Conservation (phyloP, 2,888 invertebrate species). For the Leptothorax acervorum region DNA sequence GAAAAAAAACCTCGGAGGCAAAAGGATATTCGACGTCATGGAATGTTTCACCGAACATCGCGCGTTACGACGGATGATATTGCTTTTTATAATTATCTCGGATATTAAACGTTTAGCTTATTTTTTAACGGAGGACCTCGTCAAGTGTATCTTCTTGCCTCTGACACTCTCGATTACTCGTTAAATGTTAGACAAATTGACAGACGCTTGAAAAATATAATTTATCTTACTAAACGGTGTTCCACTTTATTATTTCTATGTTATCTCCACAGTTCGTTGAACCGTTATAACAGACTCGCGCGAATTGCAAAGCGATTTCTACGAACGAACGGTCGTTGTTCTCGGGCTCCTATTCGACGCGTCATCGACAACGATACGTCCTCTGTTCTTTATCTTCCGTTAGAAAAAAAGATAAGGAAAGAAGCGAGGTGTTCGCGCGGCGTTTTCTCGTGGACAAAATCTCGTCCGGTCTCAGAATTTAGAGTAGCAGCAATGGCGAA, state of each 20-base stretch:
- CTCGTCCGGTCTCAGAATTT: slow-evolving; percentile 6
- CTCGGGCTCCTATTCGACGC: neutral
- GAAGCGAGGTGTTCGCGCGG: neutral
- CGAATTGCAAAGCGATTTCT: neutral
- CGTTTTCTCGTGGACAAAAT: neutral
- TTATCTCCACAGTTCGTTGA: slow-evolving; percentile 7
- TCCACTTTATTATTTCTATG: slow-evolving; percentile 18
- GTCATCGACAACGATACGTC: neutral
- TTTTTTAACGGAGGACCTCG: neutral
- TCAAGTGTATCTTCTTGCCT: slow-evolving; percentile 5
- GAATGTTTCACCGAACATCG: neutral
- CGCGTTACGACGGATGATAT: neutral
- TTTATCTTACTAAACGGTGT: slow-evolving; percentile 42
- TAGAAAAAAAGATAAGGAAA: neutral
- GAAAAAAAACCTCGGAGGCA: neutral
- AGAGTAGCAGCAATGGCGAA: neutral
- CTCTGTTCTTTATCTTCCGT: neutral
- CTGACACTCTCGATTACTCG: slow-evolving; percentile 33
- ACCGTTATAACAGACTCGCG: neutral
- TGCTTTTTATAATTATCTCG: neutral
- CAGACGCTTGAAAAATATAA: slow-evolving; percentile 50
- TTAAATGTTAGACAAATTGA: slow-evolving; percentile 37
- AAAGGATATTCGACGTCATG: slow-evolving; percentile 9
- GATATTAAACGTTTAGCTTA: neutral
- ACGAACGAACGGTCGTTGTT: neutral